A percentile compares a stretch with the other conserved stretches of the same genome.
Evolutionary conservation across 2,113 vertebrate genomes (phyloP).

Genomic region (Notothenia rossii): DNA sequence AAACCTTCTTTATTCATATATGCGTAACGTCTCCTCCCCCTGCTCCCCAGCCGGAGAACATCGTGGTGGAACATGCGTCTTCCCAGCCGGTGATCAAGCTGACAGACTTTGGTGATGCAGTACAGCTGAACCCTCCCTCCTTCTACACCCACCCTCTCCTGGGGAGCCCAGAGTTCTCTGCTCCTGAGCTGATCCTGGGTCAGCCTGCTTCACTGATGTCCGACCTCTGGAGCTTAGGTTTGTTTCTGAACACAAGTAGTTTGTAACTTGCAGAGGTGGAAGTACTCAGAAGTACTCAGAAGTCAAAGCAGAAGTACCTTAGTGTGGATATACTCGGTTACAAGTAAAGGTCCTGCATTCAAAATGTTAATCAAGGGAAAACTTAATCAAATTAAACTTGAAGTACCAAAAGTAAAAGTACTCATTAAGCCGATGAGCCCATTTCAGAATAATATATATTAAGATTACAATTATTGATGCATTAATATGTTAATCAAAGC

Average conservation of each 20-base stretch:
- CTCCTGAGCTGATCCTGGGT: slow-evolving; percentile 97
- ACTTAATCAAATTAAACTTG: too few relatives aligned
- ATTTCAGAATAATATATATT: too few relatives aligned
- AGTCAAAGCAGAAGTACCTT: too few relatives aligned
- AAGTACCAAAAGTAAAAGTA: too few relatives aligned
- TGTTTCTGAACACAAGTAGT: slow-evolving; percentile 6
- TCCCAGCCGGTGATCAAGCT: slow-evolving; percentile 93
- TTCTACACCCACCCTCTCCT: slow-evolving; percentile 92
- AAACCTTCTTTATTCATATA: not conserved
- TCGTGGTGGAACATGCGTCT: slow-evolving; percentile 93
- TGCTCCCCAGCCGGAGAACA: slow-evolving; percentile 92
- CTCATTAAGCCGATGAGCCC: too few relatives aligned
- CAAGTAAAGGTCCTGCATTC: too few relatives aligned
- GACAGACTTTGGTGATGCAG: slow-evolving; percentile 95
- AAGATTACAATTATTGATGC: too few relatives aligned
- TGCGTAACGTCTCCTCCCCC: not conserved
- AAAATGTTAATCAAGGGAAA: too few relatives aligned
- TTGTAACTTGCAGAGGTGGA: not conserved
- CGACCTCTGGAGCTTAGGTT: slow-evolving; percentile 94
- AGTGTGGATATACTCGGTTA: too few relatives aligned
- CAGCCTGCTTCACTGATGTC: slow-evolving; percentile 93
- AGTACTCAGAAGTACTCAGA: not conserved
- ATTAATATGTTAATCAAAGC: too few relatives aligned
- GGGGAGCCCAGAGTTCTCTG: slow-evolving; percentile 96
- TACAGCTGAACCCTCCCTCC: slow-evolving; percentile 88